Base-by-base conservation (phyloP, 1,140 invertebrate genomes). In the Euglossa dilemma region DNA sequence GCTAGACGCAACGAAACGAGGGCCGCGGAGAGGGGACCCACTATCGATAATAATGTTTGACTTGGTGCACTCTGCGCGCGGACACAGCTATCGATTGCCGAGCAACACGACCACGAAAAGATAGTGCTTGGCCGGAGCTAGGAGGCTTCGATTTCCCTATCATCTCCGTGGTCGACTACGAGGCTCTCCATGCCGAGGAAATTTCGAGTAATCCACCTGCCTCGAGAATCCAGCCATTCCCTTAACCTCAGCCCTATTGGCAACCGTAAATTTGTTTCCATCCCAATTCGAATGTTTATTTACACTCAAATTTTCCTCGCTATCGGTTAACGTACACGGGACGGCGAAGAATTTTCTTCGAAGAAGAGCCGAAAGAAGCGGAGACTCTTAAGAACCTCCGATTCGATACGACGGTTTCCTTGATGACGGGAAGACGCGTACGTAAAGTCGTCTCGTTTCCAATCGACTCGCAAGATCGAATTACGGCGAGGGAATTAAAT, bases 11-110 rank as follows among this genome's bases (percentile, higher is more conserved):
- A 73, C 57, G 14, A 43, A 70, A 77, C 66, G 64, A 77, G 47
- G 43, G 76, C 52, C 50, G 36, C 36, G 36, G 36, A 36, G 20
- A 57, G 52, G 36, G 25, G 66, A 16, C 1, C 28, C 56, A 43
- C 57, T 71, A 71, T 66, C 75, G 82, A 80, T 80, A 84, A 84
- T 84, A 83, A 84, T 84, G 76, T 84, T 71, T 84, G 52, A 80
- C 76, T 80, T 80, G n/a, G 56, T 84, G 76, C 82, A 71, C 75
- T 59, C 52, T 67, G 36, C 50, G 54, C 66, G 54, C 64, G 59
- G 50, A 64, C 71, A 57, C 72, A 5, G n/a, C n/a, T 70, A 83
- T 70, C 81, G 75, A 83, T 83, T 83, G 56, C 50, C 74, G 66
- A 16, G 45, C 25, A 71, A 71, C 67, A 45, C 36, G 67, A 8